Percentiles rank a stretch among this genome's conserved stretches.
These are phyloP conservation scores for Pissodes strobi DNA, from an alignment of 1,140 invertebrate genomes.

Conservation along the genomic window DNA sequence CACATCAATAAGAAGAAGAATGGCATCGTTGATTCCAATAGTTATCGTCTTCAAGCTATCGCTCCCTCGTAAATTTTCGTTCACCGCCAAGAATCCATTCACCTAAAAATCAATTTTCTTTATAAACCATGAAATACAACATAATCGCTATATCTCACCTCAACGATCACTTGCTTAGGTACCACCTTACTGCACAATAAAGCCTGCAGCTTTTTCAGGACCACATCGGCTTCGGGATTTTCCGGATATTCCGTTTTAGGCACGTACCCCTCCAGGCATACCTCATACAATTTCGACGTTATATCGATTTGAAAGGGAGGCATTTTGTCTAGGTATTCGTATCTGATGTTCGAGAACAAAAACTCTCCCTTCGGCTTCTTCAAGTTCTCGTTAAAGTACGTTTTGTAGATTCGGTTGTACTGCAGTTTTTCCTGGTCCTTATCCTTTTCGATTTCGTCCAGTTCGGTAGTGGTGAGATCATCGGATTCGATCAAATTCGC, in stretches of 20 bases:
- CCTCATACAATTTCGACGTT: conserved; percentile 46
- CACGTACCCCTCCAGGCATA: conserved; percentile 42
- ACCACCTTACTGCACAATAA: conserved; percentile 50
- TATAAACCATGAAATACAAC: not conserved
- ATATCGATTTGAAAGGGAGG: conserved; percentile 56
- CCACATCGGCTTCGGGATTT: conserved; percentile 46
- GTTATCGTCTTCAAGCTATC: conserved; percentile 48
- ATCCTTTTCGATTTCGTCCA: conserved; percentile 44
- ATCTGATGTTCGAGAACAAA: conserved; percentile 56
- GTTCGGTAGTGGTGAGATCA: not conserved
- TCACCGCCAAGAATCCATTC: conserved; percentile 47
- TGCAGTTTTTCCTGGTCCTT: conserved; percentile 43
- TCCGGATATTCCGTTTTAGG: conserved; percentile 5
- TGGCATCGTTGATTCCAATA: conserved; percentile 46
- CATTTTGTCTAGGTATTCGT: conserved; percentile 60
- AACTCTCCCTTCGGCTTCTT: conserved; percentile 51
- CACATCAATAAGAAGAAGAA: conserved; percentile 57
- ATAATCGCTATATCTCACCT: conserved; percentile 27
- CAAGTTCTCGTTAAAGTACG: conserved; percentile 44
- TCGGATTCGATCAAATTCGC: not conserved
- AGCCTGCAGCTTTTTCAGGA: conserved; percentile 53
- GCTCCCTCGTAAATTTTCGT: conserved; percentile 48
- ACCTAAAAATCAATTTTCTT: conserved; percentile 32
- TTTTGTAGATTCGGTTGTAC: conserved; percentile 41
- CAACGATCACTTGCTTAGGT: conserved; percentile 47